phyloP scores from a whole-genome alignment of 2,113 vertebrate species.

The Clupea harengus region DNA sequence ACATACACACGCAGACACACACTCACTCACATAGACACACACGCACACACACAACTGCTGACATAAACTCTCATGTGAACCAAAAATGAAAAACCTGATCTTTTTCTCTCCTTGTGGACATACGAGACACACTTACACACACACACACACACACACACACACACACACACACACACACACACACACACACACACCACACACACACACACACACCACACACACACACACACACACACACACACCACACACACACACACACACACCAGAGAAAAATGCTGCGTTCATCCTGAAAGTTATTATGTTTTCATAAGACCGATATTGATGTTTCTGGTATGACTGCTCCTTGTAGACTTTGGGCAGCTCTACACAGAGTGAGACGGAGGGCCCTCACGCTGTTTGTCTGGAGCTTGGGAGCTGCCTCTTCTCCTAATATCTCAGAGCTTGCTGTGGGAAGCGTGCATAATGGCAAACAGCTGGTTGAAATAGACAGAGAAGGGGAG shows the following conservation, averaged over 20 bases:
- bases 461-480: slow-evolving; percentile 34
- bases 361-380: neutral
- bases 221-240: no score
- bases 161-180: no score
- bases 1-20: neutral
- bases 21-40: neutral
- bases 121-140: no score
- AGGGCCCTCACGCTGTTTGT: neutral
- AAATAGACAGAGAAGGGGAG: slow-evolving; percentile 2
- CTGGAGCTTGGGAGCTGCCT: neutral
- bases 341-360: neutral
- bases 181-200: no score
- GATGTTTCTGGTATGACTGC: neutral
- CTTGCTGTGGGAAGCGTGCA: neutral
- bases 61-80: neutral
- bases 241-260: no score
- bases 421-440: slow-evolving; percentile 28
- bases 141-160: no score
- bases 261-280: neutral
- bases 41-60: neutral
- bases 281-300: neutral
- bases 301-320: neutral
- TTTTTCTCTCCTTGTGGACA: neutral
- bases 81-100: neutral
- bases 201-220: no score